phyloP scores from a whole-genome alignment of 2,888 invertebrate species.

The Trachelus stipa region DNA sequence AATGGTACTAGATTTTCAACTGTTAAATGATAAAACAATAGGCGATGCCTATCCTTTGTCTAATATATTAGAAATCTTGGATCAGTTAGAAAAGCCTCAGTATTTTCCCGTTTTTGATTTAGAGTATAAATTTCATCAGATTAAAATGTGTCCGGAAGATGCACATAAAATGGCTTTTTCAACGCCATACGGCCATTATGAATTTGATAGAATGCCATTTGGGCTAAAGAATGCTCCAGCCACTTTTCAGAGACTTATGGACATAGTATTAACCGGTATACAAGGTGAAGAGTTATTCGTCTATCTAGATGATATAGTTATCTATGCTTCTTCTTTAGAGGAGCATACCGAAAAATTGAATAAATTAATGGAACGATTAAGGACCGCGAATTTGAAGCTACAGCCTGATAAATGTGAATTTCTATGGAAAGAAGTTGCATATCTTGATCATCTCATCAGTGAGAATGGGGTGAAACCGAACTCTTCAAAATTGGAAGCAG shows the following conservation, averaged over 20 bases:
- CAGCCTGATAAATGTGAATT: too few relatives aligned
- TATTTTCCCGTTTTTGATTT: constrained; percentile 46
- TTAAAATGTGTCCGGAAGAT: constrained; percentile 32
- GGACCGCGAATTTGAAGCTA: neutral
- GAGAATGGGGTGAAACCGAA: too few relatives aligned
- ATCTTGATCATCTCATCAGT: too few relatives aligned
- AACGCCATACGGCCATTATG: constrained; percentile 36
- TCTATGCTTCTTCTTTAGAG: constrained; percentile 16
- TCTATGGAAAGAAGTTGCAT: too few relatives aligned
- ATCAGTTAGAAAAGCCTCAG: constrained; percentile 37
- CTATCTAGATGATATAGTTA: constrained; percentile 26
- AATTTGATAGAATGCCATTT: constrained; percentile 45
- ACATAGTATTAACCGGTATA: constrained; percentile 42
- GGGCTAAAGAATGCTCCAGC: constrained; percentile 51
- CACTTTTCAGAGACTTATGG: constrained; percentile 52
- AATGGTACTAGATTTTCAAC: constrained; percentile 28
- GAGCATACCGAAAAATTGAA: constrained; percentile 8
- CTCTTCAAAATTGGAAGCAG: too few relatives aligned
- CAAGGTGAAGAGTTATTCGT: constrained; percentile 24
- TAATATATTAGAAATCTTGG: constrained; percentile 41
- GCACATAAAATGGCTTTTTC: constrained; percentile 39
- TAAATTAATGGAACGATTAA: constrained; percentile 12
- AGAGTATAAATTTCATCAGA: constrained; percentile 44
- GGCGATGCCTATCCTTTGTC: constrained; percentile 36
- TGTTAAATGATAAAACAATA: constrained; percentile 30